These are phyloP conservation scores for Brachyhypopomus occidentalis DNA, from an alignment of 2,113 vertebrate genomes.

Conservation along the genomic window DNA sequence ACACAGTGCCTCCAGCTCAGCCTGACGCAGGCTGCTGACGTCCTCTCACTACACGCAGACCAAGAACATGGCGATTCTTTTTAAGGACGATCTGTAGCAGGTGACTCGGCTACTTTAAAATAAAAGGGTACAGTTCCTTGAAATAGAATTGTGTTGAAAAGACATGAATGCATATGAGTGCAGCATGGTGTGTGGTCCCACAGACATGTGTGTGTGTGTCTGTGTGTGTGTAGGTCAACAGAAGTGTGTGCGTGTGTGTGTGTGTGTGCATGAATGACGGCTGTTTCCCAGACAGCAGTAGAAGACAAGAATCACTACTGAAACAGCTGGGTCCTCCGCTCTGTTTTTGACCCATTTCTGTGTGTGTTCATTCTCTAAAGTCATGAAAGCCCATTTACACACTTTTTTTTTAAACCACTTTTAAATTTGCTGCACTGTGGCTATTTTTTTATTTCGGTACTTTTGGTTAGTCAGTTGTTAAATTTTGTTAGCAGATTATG, in stretches of 20 bases:
- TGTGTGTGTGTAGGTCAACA: not conserved
- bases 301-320: not conserved
- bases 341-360: conserved; percentile 3
- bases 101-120: not conserved
- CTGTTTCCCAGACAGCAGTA: conserved; percentile 11
- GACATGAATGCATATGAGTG: too few relatives aligned
- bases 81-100: too few relatives aligned
- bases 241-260: not conserved
- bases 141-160: not conserved
- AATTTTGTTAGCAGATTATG: conserved; percentile 14
- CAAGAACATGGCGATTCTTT: too few relatives aligned
- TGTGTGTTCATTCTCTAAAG: not conserved
- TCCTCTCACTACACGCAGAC: too few relatives aligned
- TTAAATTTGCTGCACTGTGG: conserved; percentile 1
- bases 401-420: not conserved
- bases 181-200: not conserved
- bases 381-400: conserved; percentile 6
- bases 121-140: not conserved
- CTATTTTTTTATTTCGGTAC: not conserved
- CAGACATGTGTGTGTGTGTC: not conserved
- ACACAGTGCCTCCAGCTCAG: too few relatives aligned
- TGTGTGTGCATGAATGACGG: not conserved
- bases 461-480: not conserved
- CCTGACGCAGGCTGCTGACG: too few relatives aligned
- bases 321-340: conserved; percentile 42